Base-by-base conservation (phyloP, 2,888 invertebrate genomes). In the Spatulosminthurus flaviceps region DNA sequence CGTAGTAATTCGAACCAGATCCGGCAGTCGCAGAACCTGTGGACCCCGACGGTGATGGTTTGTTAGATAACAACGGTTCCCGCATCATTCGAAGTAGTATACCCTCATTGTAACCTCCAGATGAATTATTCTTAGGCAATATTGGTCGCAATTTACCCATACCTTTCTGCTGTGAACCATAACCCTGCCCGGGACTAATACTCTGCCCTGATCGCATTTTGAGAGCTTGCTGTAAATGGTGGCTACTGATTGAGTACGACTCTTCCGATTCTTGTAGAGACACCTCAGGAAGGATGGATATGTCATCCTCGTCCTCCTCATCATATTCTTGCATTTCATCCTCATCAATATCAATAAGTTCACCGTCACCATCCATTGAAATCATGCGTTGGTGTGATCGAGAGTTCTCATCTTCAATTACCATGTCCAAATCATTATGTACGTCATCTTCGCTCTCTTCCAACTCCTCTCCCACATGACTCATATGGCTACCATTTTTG, bases 21-120 rank as follows among this genome's bases (percentile, higher is more conserved):
- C 51, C 61, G 0, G 67, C 34, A 51, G 42, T 70, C 9, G 61
- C 69, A 29, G 78, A 43, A 24, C 64, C 64, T 42, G 69, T 75
- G 2, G 74, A 51, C 13, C 72, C 66, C 11, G 77, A 51, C 21
- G 78, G 61, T 5, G 81, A 79, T 43, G 81, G 22, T 24, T 64
- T 64, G 64, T 64, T 64, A 11, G 64, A 79, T n/a, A 84, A 82
- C 2, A 84, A 78, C 28, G 85, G 85, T 28, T 85, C 85, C 67
- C 84, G 75, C 79, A 82, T 83, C 85, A 85, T 85, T 70, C 84
- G 79, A 80, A 84, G 80, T 7, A 85, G 78, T 28, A 85, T 85
- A 11, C 84, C 85, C 79, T 85, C 85, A 42, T 79, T 79, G 60
- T 26, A 74, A 67, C 64, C 64, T 0, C 67, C 74, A 64, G 34